Base-by-base conservation (phyloP, 2,888 invertebrate species). In the Incurvaria masculella region DNA sequence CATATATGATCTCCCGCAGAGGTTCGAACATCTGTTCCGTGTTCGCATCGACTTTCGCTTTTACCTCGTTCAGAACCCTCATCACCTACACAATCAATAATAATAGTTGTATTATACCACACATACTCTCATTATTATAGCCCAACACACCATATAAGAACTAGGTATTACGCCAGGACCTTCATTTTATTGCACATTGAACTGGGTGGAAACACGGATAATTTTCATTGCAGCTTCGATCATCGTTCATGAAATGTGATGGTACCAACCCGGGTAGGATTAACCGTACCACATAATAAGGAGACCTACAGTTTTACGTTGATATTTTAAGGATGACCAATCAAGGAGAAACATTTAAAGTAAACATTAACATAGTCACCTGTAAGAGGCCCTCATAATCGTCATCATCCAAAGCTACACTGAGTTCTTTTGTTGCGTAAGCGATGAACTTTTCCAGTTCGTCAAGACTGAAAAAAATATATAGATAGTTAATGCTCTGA, bases 11-110 rank as follows among this genome's bases (percentile, higher is more conserved):
- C 57, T 91, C 88, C 52, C 89, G 86, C 1, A 96, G 72, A 0
- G 95, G 94, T 23, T 91, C 92, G 64, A 97, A 97, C 91, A 95
- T 93, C 39, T 81, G 83, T 57, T 95, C 94, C 1, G 94, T 94
- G 40, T 68, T 71, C 2, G 68, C 66, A 47, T 76, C 78, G 23
- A 84, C 79, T 38, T 81, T 76, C 55, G 89, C 89, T 16, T 87
- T 81, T 53, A 96, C 95, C 57, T 88, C 84, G n/a, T 89, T 85
- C 39, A 97, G 74, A 54, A 91, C 88, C 11, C 88, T 85, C 85
- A 97, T 93, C 39, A 94, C 88, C 52, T 52, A 21, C 1, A 2
- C 4, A n/a, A n/a, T n/a, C n/a, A 16, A 45, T 45, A 14, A 42
- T 19, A 42, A 42, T 42, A 42, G 4, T 8, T 21, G 20, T 8